Evolutionary conservation across 2,888 invertebrate genomes (phyloP), one percentile per base, ranked within the genome.

Genomic region (Ypsolopha sequella): DNA sequence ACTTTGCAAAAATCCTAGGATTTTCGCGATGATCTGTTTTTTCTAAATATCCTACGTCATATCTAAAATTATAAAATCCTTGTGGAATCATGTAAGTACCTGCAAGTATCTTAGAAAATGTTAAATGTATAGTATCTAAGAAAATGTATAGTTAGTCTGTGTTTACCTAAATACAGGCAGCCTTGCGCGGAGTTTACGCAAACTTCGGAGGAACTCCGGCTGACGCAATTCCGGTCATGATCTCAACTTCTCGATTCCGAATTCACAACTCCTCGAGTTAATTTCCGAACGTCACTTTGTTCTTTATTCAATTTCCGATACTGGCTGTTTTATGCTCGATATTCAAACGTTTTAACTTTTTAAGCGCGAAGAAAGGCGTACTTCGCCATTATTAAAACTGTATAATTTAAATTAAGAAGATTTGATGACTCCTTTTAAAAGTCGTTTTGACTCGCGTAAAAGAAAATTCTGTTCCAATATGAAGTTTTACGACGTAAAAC

Each of bases 271-370:
- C 75, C 76, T 79, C 70, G 70, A 76, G 76, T 72, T 84, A 84
- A 86, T 86, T 84, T 86, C 86, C 86, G 84, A 81, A 76, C 77
- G 80, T 73, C 82, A 81, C 81, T 82, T 82, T 79, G 77, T 82
- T 82, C 81, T 84, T 80, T 80, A 85, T 84, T 85, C 80, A 84
- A 86, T 86, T 84, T 86, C 85, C 85, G 84, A 74, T 78, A 76
- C 75, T 68, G 74, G 65, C 65, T 65, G 65, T 73, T 68, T 66
- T 64, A 60, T 63, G 63, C 65, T 68, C 53, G 48, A 50, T 49
- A 49, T 46, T 52, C 67, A 66, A 71, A 73, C 51, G 52, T 52
- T 53, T 34, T 44, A 43, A 51, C 51, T 48, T 36, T 72, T 71
- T 68, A 24, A 24, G 24, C 24, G 24, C 24, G 24, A 4, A 4